Evolutionary conservation across 2,888 invertebrate species (phyloP).

Genomic region (Ceraclea dissimilis): DNA sequence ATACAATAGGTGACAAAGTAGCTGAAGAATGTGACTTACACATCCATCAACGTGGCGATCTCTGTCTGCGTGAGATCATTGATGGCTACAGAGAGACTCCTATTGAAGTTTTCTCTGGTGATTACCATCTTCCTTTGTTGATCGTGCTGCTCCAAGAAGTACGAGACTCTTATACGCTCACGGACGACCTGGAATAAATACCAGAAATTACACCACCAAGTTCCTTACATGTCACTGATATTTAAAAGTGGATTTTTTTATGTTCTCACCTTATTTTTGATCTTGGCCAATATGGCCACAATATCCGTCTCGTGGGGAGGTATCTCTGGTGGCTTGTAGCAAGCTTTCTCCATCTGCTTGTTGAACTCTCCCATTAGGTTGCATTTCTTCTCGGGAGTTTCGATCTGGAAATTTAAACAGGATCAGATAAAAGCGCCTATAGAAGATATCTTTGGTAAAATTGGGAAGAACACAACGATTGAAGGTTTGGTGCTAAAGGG

Average conservation of each 20-base stretch:
- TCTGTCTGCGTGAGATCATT: constrained; percentile 60
- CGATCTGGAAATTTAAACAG: constrained; percentile 19
- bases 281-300: constrained; percentile 63
- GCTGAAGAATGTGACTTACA: constrained; percentile 45
- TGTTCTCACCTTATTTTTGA: constrained; percentile 54
- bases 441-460: no score
- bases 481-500: no score
- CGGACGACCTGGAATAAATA: constrained; percentile 47
- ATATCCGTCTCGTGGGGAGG: constrained; percentile 53
- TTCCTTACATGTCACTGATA: neutral
- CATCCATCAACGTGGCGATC: constrained; percentile 62
- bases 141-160: constrained; percentile 63
- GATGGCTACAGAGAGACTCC: constrained; percentile 59
- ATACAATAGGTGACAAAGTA: neutral
- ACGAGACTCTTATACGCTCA: constrained; percentile 56
- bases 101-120: constrained; percentile 59
- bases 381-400: constrained; percentile 6
- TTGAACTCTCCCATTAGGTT: constrained; percentile 15
- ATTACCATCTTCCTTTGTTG: constrained; percentile 55
- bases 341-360: constrained; percentile 15
- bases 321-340: constrained; percentile 28
- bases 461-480: no score
- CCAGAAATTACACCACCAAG: neutral
- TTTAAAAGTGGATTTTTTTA: no score
- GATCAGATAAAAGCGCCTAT: no score